Evolutionary conservation across 2,797 vertebrate genomes (phyloP), one percentile per base, ranked within the genome.

Genomic region (Pangasius djambal): DNA sequence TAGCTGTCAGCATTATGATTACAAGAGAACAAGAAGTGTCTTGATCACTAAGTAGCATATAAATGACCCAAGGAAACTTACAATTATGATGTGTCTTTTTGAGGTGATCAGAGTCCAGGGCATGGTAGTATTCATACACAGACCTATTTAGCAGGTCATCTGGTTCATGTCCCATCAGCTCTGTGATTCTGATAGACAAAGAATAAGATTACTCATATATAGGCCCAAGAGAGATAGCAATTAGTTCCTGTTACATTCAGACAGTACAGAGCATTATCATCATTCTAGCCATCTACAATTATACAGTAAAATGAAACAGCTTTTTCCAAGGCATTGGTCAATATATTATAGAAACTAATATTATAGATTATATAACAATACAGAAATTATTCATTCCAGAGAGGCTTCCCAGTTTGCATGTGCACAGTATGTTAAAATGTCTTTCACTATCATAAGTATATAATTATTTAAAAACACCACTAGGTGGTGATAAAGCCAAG

Each of bases 61-160:
- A 70, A 72, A 55, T 25, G 10, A 40, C 15, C 18, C 72, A 74
- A n/a, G 78, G 5, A 34, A 86, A 87, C 98, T 98, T 97, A 99
- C 99, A 95, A 91, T 98, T 97, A 1, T 99, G 98, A 93, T 99
- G 99, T 22, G 98, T 98, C 96, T 99, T 99, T 92, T 97, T 99
- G 89, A 99, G 96, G 93, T 99, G 98, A 94, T 99, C 98, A n/a
- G 98, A 99, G 93, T 99, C 99, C 95, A 99, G 94, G 69, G 98
- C 99, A 37, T 99, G 98, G 91, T 99, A 99, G 94, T 99, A 99
- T 91, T 99, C 98, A 44, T 99, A 99, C 91, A 99, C 97, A 55
- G 98, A 99, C 74, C 95, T 97, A 87, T 98, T 97, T 94, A 99
- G 91, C 91, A 99, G 96, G 92, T 99, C 98, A 59, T 98, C 97